Conservation (phyloP, 1,140 invertebrate species). For the Drosophila mauritiana region DNA sequence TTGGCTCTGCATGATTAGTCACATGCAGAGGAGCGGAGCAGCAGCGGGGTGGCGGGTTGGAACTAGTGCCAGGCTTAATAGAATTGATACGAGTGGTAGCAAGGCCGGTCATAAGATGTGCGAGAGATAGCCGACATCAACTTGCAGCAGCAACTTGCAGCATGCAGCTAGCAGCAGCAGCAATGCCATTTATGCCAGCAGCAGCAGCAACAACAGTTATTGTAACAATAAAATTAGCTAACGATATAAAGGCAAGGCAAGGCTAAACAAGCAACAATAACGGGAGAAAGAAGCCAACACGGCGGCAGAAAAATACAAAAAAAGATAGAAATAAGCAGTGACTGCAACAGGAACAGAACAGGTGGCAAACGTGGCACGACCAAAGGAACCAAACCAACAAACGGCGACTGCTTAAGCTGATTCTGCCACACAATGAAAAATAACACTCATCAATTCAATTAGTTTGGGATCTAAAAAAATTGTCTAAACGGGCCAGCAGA, state of each 20-base stretch:
- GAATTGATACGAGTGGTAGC: conserved; percentile 76
- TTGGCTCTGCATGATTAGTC: conserved; percentile 82
- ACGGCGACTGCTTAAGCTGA: conserved; percentile 64
- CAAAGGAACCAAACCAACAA: conserved; percentile 34
- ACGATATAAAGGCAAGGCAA: conserved; percentile 74
- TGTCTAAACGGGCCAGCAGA: background rate
- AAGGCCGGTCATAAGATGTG: conserved; percentile 77
- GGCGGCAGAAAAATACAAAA: conserved; percentile 25
- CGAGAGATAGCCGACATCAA: conserved; percentile 70
- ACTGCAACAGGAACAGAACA: conserved; percentile 71
- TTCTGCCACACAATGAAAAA: conserved; percentile 23
- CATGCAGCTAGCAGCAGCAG: conserved; percentile 24
- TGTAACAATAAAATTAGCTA: conserved; percentile 83
- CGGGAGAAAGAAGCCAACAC: conserved; percentile 68
- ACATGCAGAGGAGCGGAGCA: conserved; percentile 52
- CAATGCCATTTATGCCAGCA: conserved; percentile 69
- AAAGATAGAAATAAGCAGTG: conserved; percentile 2
- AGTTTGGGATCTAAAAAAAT: background rate
- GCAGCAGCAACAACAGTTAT: conserved; percentile 76
- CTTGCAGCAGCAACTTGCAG: conserved; percentile 29
- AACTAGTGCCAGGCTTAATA: conserved; percentile 72
- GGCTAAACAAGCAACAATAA: conserved; percentile 76
- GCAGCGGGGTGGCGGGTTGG: background rate
- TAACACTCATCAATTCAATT: background rate
- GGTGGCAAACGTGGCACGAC: conserved; percentile 79